Evolutionary conservation across 2,113 vertebrate genomes (phyloP).

Genomic region (Hemicordylus capensis): DNA sequence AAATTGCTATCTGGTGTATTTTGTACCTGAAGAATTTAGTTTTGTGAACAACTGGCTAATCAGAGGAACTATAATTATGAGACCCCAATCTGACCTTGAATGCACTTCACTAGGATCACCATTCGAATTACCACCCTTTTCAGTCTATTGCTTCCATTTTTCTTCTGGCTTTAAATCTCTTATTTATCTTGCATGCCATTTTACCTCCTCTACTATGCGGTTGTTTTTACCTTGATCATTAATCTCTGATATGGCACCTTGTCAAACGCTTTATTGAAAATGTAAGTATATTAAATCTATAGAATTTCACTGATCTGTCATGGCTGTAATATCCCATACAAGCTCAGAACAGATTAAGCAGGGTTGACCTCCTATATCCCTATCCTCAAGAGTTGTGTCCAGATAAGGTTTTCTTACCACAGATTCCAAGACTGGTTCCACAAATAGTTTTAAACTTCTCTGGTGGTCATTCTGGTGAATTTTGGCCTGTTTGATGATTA

Average conservation of each 20-base stretch:
- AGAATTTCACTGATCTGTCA: constrained; percentile 4
- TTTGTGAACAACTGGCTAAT: neutral
- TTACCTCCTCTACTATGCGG: neutral
- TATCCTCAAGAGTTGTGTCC: neutral
- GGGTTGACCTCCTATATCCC: neutral
- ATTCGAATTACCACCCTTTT: neutral
- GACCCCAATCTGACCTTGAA: neutral
- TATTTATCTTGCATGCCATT: neutral
- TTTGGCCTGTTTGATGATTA: too few species aligned
- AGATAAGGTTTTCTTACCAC: neutral
- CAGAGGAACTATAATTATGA: neutral
- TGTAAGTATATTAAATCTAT: neutral
- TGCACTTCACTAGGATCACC: neutral
- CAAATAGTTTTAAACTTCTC: neutral
- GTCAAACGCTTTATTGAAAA: constrained; percentile 11
- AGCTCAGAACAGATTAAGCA: neutral
- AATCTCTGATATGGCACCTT: neutral
- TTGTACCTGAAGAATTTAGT: neutral
- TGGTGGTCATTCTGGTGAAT: neutral
- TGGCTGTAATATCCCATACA: neutral
- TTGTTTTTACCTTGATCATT: constrained; percentile 7
- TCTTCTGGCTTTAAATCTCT: neutral
- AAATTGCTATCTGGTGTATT: neutral
- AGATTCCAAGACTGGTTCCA: neutral
- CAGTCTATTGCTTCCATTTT: constrained; percentile 8